phyloP scores from a whole-genome alignment of 2,888 invertebrate genomes.

The Parnassius orleans region DNA sequence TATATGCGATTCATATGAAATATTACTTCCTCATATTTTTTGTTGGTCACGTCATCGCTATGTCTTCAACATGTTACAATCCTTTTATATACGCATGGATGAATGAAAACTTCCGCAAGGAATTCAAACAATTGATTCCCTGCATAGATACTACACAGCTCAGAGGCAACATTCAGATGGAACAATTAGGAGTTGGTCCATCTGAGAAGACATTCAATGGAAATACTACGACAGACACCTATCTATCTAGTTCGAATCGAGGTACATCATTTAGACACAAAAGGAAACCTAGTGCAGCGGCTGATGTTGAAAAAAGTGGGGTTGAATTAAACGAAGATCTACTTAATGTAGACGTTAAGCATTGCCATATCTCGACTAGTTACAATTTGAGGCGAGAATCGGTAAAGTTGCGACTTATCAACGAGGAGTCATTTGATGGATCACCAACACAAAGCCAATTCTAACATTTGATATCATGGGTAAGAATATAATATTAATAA shows the following conservation, averaged over 20 bases:
- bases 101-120: slow-evolving; percentile 97
- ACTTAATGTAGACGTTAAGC: slow-evolving; percentile 69
- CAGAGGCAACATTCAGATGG: slow-evolving; percentile 67
- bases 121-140: slow-evolving; percentile 90
- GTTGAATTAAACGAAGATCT: slow-evolving; percentile 72
- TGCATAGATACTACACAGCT: slow-evolving; percentile 78
- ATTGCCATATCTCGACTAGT: slow-evolving; percentile 75
- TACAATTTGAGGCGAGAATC: slow-evolving; percentile 73
- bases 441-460: slow-evolving; percentile 71
- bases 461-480: slow-evolving; percentile 71
- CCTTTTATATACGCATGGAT: slow-evolving; percentile 98
- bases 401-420: slow-evolving; percentile 69
- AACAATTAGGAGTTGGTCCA: slow-evolving; percentile 79
- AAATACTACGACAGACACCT: slow-evolving; percentile 84
- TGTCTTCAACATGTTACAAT: slow-evolving; percentile 98
- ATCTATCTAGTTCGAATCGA: slow-evolving; percentile 79
- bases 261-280: slow-evolving; percentile 76
- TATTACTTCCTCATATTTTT: slow-evolving; percentile 95
- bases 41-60: slow-evolving; percentile 93
- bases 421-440: slow-evolving; percentile 74
- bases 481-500: slow-evolving; percentile 39
- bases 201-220: slow-evolving; percentile 88
- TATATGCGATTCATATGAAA: slow-evolving; percentile 86
- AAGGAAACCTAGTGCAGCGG: slow-evolving; percentile 82
- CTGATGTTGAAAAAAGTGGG: slow-evolving; percentile 81